Conservation (phyloP, 2,113 vertebrate species). For the Aptenodytes patagonicus region DNA sequence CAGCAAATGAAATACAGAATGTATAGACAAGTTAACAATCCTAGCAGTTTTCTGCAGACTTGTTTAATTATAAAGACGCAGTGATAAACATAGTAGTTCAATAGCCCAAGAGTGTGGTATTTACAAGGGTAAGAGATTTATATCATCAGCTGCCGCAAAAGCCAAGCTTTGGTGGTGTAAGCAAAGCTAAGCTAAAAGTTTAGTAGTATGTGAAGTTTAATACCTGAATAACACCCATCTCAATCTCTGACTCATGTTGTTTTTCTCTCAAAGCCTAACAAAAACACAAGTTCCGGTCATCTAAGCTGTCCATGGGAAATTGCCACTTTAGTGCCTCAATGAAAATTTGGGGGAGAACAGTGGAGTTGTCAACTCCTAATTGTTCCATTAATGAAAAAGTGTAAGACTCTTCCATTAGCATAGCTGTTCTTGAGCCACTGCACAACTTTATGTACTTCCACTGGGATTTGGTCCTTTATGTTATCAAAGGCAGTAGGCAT, state of each 20-base stretch:
- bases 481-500: conserved; percentile 68
- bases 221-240: conserved; percentile 40
- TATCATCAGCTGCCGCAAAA: background rate
- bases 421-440: conserved; percentile 22
- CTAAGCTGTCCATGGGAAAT: conserved; percentile 9
- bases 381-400: conserved; percentile 16
- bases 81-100: background rate
- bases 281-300: conserved; percentile 27
- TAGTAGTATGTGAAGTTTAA: conserved; percentile 31
- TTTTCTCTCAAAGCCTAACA: conserved; percentile 42
- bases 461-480: conserved; percentile 42
- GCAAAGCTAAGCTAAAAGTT: conserved; percentile 49
- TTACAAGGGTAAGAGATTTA: background rate
- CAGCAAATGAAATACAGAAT: background rate
- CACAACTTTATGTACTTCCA: conserved; percentile 32
- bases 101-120: background rate
- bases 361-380: background rate
- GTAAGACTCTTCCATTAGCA: conserved; percentile 1
- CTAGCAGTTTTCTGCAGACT: background rate
- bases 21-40: background rate
- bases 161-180: background rate
- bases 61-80: background rate
- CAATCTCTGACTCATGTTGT: background rate
- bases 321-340: conserved; percentile 10
- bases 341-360: background rate